Conservation (phyloP, 2,797 vertebrate genomes). For the Mycteria americana region DNA sequence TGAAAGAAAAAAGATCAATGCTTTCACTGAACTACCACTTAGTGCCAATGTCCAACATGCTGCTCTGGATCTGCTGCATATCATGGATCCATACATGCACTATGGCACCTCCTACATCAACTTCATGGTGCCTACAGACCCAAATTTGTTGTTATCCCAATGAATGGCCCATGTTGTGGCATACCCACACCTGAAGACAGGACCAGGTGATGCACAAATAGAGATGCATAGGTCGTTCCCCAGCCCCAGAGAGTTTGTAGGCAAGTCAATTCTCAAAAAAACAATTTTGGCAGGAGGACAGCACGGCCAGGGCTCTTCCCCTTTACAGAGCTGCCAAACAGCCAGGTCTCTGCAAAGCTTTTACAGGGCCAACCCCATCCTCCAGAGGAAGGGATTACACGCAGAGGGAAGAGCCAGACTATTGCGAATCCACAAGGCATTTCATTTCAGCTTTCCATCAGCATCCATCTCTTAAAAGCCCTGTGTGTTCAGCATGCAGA, state of each 20-base stretch:
- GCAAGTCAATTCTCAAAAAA: neutral
- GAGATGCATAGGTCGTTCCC: neutral
- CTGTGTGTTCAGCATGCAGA: neutral
- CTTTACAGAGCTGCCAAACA: neutral
- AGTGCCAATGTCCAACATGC: neutral
- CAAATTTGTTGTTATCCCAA: neutral
- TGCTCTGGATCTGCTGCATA: neutral
- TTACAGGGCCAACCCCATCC: neutral
- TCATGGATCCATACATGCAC: accelerated
- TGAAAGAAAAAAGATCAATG: neutral
- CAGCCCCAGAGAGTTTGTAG: neutral
- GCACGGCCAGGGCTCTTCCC: neutral
- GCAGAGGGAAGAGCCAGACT: neutral
- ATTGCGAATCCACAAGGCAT: neutral
- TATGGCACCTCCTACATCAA: neutral
- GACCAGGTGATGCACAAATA: neutral
- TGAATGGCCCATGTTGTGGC: accelerated
- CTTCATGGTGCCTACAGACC: neutral
- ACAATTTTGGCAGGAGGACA: neutral
- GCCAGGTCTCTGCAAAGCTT: neutral
- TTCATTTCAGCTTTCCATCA: neutral
- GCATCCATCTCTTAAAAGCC: neutral
- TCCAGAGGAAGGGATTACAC: neutral
- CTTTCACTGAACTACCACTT: neutral
- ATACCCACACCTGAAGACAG: neutral